Base-by-base conservation (phyloP, 2,797 vertebrate genomes). In the Eremophila alpestris region DNA sequence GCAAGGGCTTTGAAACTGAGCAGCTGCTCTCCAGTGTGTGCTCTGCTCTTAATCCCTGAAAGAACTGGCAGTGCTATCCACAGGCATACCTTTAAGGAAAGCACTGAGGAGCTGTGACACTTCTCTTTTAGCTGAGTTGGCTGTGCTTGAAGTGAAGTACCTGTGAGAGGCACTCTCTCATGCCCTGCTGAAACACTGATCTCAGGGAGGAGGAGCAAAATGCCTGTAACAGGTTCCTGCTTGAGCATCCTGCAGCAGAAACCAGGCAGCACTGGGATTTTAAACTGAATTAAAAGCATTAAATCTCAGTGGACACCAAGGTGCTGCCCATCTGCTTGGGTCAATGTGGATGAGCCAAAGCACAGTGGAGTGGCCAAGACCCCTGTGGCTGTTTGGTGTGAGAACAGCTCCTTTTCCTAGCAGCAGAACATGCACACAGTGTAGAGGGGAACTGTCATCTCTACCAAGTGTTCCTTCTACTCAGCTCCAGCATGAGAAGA, bases 141-240 rank as follows among this genome's bases (percentile, higher is more conserved):
- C 32, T 81, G 90, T 59, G 36, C 51, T 52, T 90, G 64, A 74
- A 85, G 83, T 90, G 64, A 74, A 85, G 83, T 59, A 48, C 16
- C n/a, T 79, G 64, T 49, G 65, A 91, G 41, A 83, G 51, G 40
- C 48, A 73, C 20, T 9, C 32, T 81, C 79, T 68, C 73, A 68
- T 16, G 9, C 17, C 20, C 73, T 69, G 49, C 76, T 55, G 79
- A 83, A 88, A 68, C 49, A 14, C 23, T 48, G 8, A 59, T 63
- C 0, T 0, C 51, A 64, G 1, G 30, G 43, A 85, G 60, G 60
- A 91, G 56, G 56, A 79, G 41, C 2, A 3, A 89, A 70, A 80
- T 13, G 38, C 24, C 64, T 43, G 9, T 45, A 16, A 55, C 12
- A 10, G 0, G 0, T 36, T 84, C 69, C 77, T 89, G 55, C 63